Percentiles rank a stretch among this genome's conserved stretches.
These are phyloP conservation scores for Ctenochaetus hawaiiensis DNA, from an alignment of 2,797 vertebrate species.

Conservation along the genomic window DNA sequence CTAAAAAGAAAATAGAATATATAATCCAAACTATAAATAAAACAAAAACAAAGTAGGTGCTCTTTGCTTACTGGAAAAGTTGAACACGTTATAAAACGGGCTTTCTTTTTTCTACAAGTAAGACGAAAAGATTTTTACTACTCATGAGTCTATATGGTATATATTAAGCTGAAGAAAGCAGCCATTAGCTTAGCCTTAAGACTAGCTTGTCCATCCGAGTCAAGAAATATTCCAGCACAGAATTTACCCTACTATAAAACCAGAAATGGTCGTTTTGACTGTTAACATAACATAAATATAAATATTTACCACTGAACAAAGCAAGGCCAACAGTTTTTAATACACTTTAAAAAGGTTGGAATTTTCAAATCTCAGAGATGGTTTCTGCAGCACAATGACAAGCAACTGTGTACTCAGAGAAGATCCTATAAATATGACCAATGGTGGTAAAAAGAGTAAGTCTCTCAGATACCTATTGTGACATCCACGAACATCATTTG, in stretches of 20 bases:
- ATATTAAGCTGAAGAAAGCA: background rate
- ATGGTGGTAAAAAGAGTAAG: background rate
- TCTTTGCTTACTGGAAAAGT: background rate
- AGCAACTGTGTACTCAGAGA: background rate
- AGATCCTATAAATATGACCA: background rate
- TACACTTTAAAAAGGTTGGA: background rate
- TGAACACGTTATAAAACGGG: background rate
- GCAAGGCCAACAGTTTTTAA: background rate
- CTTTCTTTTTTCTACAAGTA: background rate
- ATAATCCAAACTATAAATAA: background rate
- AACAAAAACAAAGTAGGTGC: background rate
- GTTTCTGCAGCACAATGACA: background rate
- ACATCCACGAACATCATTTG: background rate
- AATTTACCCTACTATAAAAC: no score
- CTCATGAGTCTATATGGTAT: background rate
- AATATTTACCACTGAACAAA: no score
- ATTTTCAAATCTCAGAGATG: background rate
- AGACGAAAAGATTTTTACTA: background rate
- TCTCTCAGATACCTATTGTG: no score
- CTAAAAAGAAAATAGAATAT: background rate
- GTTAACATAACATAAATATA: no score
- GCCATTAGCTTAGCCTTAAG: background rate
- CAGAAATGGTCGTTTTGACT: no score
- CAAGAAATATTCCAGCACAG: no score
- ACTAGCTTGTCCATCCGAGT: no score